These are phyloP conservation scores for Thaleichthys pacificus DNA, from an alignment of 2,797 vertebrate genomes.

Conservation along the genomic window DNA sequence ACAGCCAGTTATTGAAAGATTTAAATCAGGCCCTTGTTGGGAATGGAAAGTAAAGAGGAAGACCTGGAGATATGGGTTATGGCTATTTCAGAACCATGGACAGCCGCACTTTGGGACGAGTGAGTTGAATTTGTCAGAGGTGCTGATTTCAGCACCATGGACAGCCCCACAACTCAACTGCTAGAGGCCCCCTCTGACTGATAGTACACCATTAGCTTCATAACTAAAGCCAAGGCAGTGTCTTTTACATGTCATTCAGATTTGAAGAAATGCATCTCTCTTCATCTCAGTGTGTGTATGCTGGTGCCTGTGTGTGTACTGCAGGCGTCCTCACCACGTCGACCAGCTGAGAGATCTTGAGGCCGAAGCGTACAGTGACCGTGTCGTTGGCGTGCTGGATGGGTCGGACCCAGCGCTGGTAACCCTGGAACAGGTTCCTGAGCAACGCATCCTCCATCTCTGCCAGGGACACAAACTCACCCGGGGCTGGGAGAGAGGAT, in stretches of 20 bases:
- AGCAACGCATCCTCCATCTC: conserved; percentile 87
- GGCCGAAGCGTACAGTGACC: conserved; percentile 87
- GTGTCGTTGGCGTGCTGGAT: conserved; percentile 87
- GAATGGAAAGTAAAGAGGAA: conserved; percentile 22
- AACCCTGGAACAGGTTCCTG: conserved; percentile 86
- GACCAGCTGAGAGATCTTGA: conserved; percentile 96
- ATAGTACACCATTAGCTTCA: neutral
- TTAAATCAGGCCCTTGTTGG: conserved; percentile 48
- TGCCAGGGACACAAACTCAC: conserved; percentile 78
- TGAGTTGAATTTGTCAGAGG: neutral
- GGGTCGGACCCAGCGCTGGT: conserved; percentile 95
- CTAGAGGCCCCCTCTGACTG: neutral
- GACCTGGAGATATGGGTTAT: conserved; percentile 31
- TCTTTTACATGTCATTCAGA: neutral
- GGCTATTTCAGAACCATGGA: conserved; percentile 56
- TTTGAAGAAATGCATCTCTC: too few relatives aligned
- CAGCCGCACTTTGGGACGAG: conserved; percentile 25
- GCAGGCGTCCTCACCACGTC: conserved; percentile 86
- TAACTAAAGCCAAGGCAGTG: neutral
- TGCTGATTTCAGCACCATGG: conserved; percentile 44
- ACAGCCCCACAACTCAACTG: conserved; percentile 28
- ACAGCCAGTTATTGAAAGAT: conserved; percentile 59
- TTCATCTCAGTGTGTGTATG: neutral
- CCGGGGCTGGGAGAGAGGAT: conserved; percentile 53
- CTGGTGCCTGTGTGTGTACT: neutral